These are phyloP conservation scores for Muscicapa striata DNA, from an alignment of 2,797 vertebrate species.

Conservation along the genomic window DNA sequence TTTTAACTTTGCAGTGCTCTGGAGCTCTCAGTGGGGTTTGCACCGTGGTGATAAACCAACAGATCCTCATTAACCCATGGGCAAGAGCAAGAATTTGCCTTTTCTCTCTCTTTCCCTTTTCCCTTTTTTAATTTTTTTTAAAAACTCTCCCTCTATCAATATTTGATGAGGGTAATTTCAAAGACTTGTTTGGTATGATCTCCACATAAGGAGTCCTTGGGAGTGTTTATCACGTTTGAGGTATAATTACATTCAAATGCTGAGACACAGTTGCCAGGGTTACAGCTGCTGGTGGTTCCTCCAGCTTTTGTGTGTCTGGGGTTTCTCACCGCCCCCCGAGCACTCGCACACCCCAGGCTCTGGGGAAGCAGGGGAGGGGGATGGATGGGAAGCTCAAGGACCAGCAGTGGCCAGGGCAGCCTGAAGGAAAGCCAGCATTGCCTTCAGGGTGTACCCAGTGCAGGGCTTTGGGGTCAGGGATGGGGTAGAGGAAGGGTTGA, in stretches of 20 bases:
- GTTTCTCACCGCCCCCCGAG: conserved; percentile 41
- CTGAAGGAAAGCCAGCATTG: neutral
- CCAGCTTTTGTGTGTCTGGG: conserved; percentile 67
- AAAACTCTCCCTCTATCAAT: conserved; percentile 74
- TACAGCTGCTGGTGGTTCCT: conserved; percentile 78
- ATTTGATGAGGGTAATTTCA: conserved; percentile 83
- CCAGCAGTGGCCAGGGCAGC: neutral
- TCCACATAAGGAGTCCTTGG: conserved; percentile 78
- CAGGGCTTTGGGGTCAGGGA: neutral
- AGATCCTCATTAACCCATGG: conserved; percentile 8
- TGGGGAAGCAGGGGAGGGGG: conserved; percentile 15
- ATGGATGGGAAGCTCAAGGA: neutral
- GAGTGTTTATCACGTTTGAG: conserved; percentile 82
- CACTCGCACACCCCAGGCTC: neutral
- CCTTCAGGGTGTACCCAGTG: neutral
- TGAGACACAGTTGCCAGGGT: conserved; percentile 83
- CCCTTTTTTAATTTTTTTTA: neutral
- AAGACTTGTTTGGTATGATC: conserved; percentile 83
- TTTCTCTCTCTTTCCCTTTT: neutral
- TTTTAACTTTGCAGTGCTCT: neutral
- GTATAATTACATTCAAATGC: conserved; percentile 85
- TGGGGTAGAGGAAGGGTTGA: neutral
- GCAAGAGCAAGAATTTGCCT: conserved; percentile 22
- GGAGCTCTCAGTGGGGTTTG: neutral
- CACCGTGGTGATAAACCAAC: neutral